Evolutionary conservation across 2,888 invertebrate species (phyloP).

Genomic region (Balanococcus diminutus): DNA sequence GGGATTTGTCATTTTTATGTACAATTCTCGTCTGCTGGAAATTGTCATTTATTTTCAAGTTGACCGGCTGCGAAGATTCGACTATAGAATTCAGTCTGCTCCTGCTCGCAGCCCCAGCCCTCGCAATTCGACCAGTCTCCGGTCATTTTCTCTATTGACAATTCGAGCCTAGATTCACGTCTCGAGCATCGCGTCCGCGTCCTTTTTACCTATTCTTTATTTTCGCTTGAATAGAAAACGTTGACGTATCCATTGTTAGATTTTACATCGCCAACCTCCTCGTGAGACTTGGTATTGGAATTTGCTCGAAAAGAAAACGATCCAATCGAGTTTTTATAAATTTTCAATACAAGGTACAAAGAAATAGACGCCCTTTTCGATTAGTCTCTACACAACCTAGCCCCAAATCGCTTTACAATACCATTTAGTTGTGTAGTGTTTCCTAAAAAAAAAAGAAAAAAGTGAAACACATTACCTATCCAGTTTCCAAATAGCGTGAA

Average conservation of each 20-base stretch:
- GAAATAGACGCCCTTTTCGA: constrained; percentile 29
- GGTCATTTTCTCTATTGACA: constrained; percentile 31
- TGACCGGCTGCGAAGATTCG: constrained; percentile 28
- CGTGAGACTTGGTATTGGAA: constrained; percentile 20
- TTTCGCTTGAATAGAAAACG: constrained; percentile 33
- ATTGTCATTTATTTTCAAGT: constrained; percentile 26
- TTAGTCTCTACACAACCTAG: constrained; percentile 37
- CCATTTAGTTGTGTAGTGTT: constrained; percentile 26
- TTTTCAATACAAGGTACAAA: background rate
- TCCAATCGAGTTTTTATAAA: constrained; percentile 42
- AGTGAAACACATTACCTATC: background rate
- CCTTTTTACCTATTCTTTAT: constrained; percentile 8
- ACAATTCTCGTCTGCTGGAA: background rate
- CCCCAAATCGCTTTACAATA: constrained; percentile 41
- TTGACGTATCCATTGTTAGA: constrained; percentile 38
- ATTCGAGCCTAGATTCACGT: background rate
- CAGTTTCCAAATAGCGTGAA: background rate
- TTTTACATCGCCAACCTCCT: constrained; percentile 7
- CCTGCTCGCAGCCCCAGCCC: background rate
- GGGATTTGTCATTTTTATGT: constrained; percentile 6
- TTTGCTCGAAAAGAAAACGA: constrained; percentile 40
- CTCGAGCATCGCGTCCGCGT: background rate
- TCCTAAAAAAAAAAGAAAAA: constrained; percentile 33
- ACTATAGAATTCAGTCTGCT: background rate
- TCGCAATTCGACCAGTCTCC: background rate